Evolutionary conservation across 2,113 vertebrate species (phyloP).

Genomic region (Camelus dromedarius): DNA sequence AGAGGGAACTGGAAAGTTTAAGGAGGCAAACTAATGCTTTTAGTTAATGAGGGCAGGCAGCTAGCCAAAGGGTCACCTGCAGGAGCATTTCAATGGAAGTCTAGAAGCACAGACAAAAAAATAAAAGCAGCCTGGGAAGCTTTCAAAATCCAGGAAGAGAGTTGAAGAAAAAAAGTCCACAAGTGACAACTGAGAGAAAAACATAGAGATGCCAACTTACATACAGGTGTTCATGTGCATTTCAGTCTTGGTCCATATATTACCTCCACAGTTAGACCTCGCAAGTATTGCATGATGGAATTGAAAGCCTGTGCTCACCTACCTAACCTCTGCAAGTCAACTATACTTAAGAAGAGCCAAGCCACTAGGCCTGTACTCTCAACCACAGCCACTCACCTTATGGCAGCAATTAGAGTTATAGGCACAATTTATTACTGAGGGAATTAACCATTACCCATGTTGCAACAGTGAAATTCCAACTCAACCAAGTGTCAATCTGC

Average conservation of each 20-base stretch:
- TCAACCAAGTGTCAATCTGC: conserved; percentile 26
- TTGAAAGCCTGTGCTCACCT: not conserved
- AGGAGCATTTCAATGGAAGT: not conserved
- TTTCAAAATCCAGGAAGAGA: conserved; percentile 45
- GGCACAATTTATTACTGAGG: conserved; percentile 52
- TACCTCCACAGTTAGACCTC: not conserved
- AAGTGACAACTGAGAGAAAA: not conserved
- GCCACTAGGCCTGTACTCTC: not conserved
- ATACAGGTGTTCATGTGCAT: not conserved
- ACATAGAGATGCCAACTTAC: not conserved
- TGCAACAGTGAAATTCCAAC: conserved; percentile 37
- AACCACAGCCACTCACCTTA: conserved; percentile 54
- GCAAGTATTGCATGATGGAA: conserved; percentile 33
- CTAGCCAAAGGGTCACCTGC: not conserved
- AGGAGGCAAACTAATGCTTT: not conserved
- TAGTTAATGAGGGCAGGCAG: not conserved
- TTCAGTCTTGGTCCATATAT: not conserved
- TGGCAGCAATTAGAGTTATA: conserved; percentile 4
- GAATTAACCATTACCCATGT: conserved; percentile 42
- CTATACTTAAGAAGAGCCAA: not conserved
- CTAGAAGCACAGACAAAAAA: not conserved
- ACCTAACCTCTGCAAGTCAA: not conserved
- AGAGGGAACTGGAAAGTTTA: not conserved
- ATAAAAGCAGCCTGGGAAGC: not conserved
- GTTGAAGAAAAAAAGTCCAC: not conserved